Conservation (phyloP, 2,797 vertebrate genomes). For the Cyprinella venusta region DNA sequence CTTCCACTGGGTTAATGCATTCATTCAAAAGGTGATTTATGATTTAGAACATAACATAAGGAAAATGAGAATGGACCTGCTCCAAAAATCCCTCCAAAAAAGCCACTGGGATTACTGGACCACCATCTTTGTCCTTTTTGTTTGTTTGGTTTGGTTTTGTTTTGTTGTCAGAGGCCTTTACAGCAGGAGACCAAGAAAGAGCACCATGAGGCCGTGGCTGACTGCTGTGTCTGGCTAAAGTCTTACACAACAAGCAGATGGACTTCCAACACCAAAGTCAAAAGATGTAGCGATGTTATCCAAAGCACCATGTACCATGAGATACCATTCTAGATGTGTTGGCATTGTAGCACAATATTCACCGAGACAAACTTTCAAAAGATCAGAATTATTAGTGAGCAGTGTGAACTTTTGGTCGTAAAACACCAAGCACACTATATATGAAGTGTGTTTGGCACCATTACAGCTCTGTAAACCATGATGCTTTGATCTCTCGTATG, state of each 20-base stretch:
- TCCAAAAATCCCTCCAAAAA: constrained; percentile 44
- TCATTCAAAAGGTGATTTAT: constrained; percentile 53
- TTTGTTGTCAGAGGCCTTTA: constrained; percentile 47
- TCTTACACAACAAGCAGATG: constrained; percentile 46
- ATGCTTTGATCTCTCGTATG: constrained; percentile 72
- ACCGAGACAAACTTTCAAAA: constrained; percentile 53
- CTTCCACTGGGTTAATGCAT: constrained; percentile 14
- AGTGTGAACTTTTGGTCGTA: constrained; percentile 74
- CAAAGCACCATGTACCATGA: constrained; percentile 4
- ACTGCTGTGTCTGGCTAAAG: constrained; percentile 49
- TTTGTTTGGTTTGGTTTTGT: constrained; percentile 35
- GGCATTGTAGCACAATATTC: background rate
- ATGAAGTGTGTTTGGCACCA: constrained; percentile 80
- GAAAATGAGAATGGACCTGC: background rate
- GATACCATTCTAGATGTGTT: constrained; percentile 12
- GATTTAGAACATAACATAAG: constrained; percentile 55
- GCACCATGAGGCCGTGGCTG: constrained; percentile 34
- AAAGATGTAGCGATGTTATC: constrained; percentile 28
- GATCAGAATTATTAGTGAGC: constrained; percentile 67
- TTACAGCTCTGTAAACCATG: constrained; percentile 80
- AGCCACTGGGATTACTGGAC: constrained; percentile 37
- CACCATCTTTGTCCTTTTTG: constrained; percentile 35
- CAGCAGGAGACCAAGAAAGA: constrained; percentile 7
- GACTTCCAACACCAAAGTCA: constrained; percentile 41
- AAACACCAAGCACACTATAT: constrained; percentile 73